Evolutionary conservation across 2,113 vertebrate genomes (phyloP), one percentile per base, ranked within the genome.

Genomic region (Gymnarchus niloticus): DNA sequence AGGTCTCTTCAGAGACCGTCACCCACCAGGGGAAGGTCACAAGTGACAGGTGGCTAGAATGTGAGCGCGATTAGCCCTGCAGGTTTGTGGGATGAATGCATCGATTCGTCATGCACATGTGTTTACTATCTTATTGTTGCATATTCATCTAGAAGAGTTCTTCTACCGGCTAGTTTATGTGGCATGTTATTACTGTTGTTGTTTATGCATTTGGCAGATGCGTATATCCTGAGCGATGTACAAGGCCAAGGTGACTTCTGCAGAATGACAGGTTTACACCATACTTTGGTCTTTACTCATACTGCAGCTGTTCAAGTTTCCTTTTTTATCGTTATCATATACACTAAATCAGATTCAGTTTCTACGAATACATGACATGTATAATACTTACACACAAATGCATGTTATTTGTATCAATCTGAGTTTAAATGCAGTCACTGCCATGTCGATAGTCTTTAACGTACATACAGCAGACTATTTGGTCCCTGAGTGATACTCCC

Each of bases 101-200:
- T 17, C 19, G 37, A 17, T 17, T 33, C 73, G 19, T 10, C 6
- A 23, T 41, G 21, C 8, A 44, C 73, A 21, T 33, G 23, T 33
- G 7, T 46, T 48, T n/a, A 21, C 44, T n/a, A 37, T 78, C 44
- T 6, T n/a, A 44, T 17, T 9, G 21, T 37, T 23, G 21, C 73
- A 48, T 44, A 19, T 77, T 54, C 52, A 7, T 48, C 21, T 8
- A 48, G 44, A 41, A 21, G 14, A 25, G 1, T 48, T 48, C 76
- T 48, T 41, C 44, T 48, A 19, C 76, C 44, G 41, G 44, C 76
- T 23, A 3, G 21, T 78, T 17, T 37, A 21, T 78, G 23, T 44
- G 76, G 44, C 76, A 78, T n/a, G 76, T 48, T 78, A 48, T 78
- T 78, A 78, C 76, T n/a, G 46, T 78, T 3, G 44, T 37, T 78